Conservation (phyloP, 2,888 invertebrate genomes). For the Drosophila sordidapex region DNA sequence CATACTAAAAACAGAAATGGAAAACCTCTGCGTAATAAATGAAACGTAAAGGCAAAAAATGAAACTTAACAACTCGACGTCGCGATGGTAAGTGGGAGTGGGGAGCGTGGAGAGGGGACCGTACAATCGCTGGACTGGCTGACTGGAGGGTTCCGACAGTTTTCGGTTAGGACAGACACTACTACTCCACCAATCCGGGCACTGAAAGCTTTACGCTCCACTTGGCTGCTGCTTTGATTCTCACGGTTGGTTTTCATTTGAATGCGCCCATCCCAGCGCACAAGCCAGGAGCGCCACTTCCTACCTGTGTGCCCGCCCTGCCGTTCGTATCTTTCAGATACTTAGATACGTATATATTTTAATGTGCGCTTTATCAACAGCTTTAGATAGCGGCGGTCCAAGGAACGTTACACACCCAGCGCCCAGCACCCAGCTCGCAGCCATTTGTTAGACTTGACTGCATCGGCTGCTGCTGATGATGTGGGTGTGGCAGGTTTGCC, state of each 20-base stretch:
- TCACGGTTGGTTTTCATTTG: conserved; percentile 79
- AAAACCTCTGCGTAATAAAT: conserved; percentile 69
- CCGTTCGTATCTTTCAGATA: conserved; percentile 67
- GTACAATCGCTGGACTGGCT: conserved; percentile 55
- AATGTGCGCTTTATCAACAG: conserved; percentile 78
- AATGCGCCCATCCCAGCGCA: conserved; percentile 53
- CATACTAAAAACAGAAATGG: conserved; percentile 34
- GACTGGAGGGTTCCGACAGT: conserved; percentile 35
- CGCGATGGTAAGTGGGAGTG: not conserved
- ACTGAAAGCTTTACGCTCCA: conserved; percentile 76
- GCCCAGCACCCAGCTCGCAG: conserved; percentile 40
- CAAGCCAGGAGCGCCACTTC: conserved; percentile 40
- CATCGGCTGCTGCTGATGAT: conserved; percentile 36
- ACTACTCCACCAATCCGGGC: conserved; percentile 50
- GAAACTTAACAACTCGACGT: conserved; percentile 60
- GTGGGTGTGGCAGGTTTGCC: conserved; percentile 36
- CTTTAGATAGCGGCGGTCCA: conserved; percentile 61
- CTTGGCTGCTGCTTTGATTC: conserved; percentile 77
- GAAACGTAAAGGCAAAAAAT: conserved; percentile 67
- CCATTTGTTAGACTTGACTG: conserved; percentile 63
- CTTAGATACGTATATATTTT: conserved; percentile 74
- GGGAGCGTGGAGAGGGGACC: conserved; percentile 21
- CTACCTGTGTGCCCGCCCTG: conserved; percentile 40
- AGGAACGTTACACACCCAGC: conserved; percentile 15
- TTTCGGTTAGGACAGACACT: conserved; percentile 56